phyloP scores from a whole-genome alignment of 2,888 invertebrate genomes.

The Crioceris asparagi region DNA sequence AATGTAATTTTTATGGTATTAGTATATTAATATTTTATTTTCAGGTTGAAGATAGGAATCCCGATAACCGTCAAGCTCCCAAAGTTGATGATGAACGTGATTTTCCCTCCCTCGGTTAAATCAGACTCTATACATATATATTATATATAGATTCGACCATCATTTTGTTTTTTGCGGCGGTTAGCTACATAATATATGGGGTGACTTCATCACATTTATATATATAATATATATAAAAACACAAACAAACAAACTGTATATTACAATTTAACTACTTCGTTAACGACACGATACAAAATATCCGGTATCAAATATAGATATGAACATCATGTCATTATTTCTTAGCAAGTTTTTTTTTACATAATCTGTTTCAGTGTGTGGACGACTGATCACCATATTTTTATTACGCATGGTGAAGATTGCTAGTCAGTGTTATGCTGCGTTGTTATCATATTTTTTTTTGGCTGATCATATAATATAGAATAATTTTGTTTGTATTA shows the following conservation, averaged over 20 bases:
- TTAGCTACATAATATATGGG: constrained; percentile 16
- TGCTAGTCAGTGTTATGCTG: constrained; percentile 36
- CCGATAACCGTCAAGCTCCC: constrained; percentile 46
- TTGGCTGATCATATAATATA: constrained; percentile 24
- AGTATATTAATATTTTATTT: constrained; percentile 15
- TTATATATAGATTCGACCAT: constrained; percentile 7
- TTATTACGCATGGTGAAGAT: constrained; percentile 26
- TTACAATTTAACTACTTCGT: constrained; percentile 31
- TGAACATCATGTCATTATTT: constrained; percentile 20
- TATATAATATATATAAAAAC: no score
- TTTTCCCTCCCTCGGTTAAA: constrained; percentile 84
- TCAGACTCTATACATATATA: neutral
- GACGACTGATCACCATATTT: constrained; percentile 29
- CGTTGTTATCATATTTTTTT: constrained; percentile 26
- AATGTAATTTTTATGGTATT: no score
- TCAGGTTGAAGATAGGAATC: constrained; percentile 25
- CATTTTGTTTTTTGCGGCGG: constrained; percentile 7
- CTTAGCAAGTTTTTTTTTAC: constrained; percentile 20
- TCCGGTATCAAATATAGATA: constrained; percentile 28
- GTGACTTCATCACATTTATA: constrained; percentile 17
- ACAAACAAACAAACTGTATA: constrained; percentile 23
- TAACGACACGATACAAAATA: constrained; percentile 33
- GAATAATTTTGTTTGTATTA: constrained; percentile 9
- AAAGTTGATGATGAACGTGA: constrained; percentile 94
- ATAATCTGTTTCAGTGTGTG: constrained; percentile 29